Percentiles rank a stretch among this genome's conserved stretches.
These are phyloP conservation scores for Bellardia pandia DNA, from an alignment of 2,888 invertebrate species.

Conservation along the genomic window DNA sequence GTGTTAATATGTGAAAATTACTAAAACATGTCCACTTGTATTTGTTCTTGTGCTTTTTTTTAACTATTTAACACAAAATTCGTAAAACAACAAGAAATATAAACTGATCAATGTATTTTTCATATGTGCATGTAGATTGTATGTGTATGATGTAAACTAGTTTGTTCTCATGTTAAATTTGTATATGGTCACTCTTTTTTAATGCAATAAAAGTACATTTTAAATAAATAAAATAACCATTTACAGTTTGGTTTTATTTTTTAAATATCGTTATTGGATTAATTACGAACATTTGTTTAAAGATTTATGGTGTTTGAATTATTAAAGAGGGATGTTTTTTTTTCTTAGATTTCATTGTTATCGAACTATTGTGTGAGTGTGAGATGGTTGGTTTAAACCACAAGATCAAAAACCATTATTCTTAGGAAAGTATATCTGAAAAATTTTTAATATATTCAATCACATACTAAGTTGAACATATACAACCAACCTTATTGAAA, in stretches of 20 bases:
- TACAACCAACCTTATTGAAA: too few relatives aligned
- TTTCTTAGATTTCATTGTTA: too few relatives aligned
- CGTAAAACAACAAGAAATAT: not conserved
- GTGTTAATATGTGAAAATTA: not conserved
- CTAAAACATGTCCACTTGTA: not conserved
- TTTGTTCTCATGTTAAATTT: not conserved
- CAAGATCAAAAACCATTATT: too few relatives aligned
- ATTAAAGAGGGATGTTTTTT: not conserved
- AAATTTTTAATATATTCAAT: too few relatives aligned
- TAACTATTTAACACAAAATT: not conserved
- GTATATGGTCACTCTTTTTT: conserved; percentile 11
- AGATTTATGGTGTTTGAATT: not conserved
- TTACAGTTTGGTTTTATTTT: conserved; percentile 19
- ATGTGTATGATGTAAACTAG: not conserved
- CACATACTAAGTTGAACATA: too few relatives aligned
- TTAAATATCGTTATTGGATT: conserved; percentile 14
- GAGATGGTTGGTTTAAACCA: too few relatives aligned
- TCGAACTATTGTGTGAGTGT: too few relatives aligned
- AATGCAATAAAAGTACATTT: not conserved
- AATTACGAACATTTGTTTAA: not conserved
- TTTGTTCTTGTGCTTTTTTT: not conserved
- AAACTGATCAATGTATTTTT: not conserved
- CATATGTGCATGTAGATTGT: not conserved
- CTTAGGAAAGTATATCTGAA: too few relatives aligned
- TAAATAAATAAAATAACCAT: conserved; percentile 35